Base-by-base conservation (phyloP, 2,797 vertebrate species). In the Cirrhinus mrigala region DNA sequence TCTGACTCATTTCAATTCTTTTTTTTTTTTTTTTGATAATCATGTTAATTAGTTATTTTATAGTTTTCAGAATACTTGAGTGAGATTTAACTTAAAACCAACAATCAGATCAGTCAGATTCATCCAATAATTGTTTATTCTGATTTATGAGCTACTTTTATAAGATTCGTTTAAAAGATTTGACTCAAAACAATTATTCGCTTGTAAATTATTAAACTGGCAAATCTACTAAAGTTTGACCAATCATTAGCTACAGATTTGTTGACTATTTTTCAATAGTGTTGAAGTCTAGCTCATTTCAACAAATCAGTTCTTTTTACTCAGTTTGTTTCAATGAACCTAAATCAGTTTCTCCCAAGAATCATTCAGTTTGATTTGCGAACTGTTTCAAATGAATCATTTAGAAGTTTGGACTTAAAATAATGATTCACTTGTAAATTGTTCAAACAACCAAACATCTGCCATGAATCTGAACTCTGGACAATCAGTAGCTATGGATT, bases 391-490 rank as follows among this genome's bases (percentile, higher is more conserved):
- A 58, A 0, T 56, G 1, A 54, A 20, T 56, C 0, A 56, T 56
- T 56, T 56, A 22, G 6, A 50, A 40, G 40, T 40, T 40, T 40
- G 40, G 5, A 40, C 40, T 5, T 40, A 40, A 40, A 40, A 40
- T 6, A 40, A 40, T 40, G 40, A n/a, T n/a, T n/a, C n/a, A n/a
- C n/a, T n/a, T n/a, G n/a, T n/a, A n/a, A n/a, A n/a, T n/a, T n/a
- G n/a, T n/a, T n/a, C n/a, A n/a, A 37, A 68, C 33, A 22, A n/a
- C 20, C 74, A 52, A 40, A n/a, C 56, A 54, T 37, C 33, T 56
- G 52, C 33, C 18, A 11, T 69, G 18, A 40, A 75, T 60, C 75
- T 40, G 56, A 78, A n/a, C 33, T 22, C 37, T 78, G 76, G 56
- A 14, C 3, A 78, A 24, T 78, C 29, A 3, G 37, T 15, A 44